Evolutionary conservation across 2,888 invertebrate species (phyloP).

Genomic region (Mythimna vitellina): DNA sequence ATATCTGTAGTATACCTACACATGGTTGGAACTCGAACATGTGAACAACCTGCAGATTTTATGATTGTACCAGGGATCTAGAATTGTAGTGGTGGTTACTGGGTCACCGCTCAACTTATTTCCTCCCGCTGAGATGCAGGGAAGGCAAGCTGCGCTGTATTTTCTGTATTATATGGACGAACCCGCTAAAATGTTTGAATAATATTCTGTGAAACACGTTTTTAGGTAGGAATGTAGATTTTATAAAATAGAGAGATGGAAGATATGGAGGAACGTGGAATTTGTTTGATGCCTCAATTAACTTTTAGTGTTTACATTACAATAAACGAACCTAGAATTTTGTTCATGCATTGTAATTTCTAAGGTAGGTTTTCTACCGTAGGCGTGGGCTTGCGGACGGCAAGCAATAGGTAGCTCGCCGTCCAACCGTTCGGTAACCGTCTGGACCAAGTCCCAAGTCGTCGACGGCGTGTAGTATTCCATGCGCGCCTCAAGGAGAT

Average conservation of each 20-base stretch:
- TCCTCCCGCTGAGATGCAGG: constrained; percentile 26
- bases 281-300: neutral
- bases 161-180: constrained; percentile 29
- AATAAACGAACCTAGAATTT: neutral
- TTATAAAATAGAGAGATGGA: constrained; percentile 7
- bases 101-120: constrained; percentile 53
- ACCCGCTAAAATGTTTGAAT: constrained; percentile 37
- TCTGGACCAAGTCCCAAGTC: no score
- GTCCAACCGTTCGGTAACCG: no score
- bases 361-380: neutral
- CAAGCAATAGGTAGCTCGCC: no score
- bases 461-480: no score
- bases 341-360: neutral
- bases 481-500: no score
- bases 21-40: constrained; percentile 25
- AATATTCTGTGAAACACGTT: constrained; percentile 28
- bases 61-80: constrained; percentile 32
- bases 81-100: constrained; percentile 49
- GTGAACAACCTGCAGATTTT: constrained; percentile 25
- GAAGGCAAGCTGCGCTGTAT: constrained; percentile 20
- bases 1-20: constrained; percentile 11
- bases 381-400: no score
- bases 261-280: neutral
- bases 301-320: neutral
- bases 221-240: neutral